A percentile compares a stretch with the other conserved stretches of the same genome.
Conservation (phyloP, 2,797 vertebrate genomes). For the Spheniscus humboldti region DNA sequence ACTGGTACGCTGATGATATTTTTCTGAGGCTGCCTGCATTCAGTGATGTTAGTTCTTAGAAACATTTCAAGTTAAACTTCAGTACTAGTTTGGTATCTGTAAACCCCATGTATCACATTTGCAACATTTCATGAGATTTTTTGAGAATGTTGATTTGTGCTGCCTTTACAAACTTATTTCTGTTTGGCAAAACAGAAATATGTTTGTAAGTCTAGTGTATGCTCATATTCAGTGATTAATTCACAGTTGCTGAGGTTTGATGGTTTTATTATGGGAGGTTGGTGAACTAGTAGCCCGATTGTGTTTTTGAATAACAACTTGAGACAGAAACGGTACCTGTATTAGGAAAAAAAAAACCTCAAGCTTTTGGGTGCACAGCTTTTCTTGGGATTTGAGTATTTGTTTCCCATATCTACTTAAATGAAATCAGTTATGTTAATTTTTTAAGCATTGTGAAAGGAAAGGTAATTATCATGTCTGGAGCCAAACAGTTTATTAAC, state of each 20-base stretch:
- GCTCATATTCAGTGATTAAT: background rate
- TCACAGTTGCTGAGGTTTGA: background rate
- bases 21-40: background rate
- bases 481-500: background rate
- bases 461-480: background rate
- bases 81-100: background rate
- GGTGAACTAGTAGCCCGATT: background rate
- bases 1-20: background rate
- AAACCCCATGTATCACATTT: background rate
- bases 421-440: background rate
- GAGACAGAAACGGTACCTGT: background rate
- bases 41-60: background rate
- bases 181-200: background rate
- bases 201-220: background rate
- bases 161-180: background rate
- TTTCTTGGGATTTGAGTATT: background rate
- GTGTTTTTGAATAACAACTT: background rate
- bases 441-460: background rate
- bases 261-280: background rate
- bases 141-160: background rate
- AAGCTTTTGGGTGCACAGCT: background rate
- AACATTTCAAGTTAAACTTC: background rate
- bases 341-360: background rate
- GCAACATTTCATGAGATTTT: background rate
- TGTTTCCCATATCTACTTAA: background rate